Evolutionary conservation across 92 coral and sea anemone genomes (phyloP), one percentile per base, ranked within the genome.

Genomic region (Paramuricea clavata): DNA sequence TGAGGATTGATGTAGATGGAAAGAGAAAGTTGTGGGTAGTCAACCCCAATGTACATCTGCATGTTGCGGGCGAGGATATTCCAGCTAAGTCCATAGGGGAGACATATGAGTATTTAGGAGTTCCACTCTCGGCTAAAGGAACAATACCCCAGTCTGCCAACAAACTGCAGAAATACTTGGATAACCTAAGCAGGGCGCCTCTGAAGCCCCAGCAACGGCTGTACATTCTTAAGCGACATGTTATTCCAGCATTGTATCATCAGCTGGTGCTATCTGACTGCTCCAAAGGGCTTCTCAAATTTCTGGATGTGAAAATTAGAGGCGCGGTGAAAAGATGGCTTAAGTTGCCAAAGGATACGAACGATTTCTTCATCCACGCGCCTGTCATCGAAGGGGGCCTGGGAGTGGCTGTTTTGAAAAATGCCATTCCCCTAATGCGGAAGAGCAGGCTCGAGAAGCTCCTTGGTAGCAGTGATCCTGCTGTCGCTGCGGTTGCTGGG

Each of bases 11-110:
- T 15, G 41, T 85, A 0, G 88, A 85, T 74, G 83, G 83, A 0
- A 73, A 74, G 21, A 56, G 28, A 3, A 85, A 83, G 52, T 6
- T 31, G 12, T 85, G 88, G 83, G 74, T 72, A 25, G 83, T 85
- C 17, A 62, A 72, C 21, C 71, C 71, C 72, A 60, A 15, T 13
- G 36, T 1, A 27, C 69, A 28, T 57, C 43, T 85, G 43, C 43
- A 32, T 11, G 59, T 52, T 1, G 52, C 30, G 35, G 30, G 35
- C 9, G 2, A 33, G 65, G 12, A 47, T 43, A 62, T 85, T 0
- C 88, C 83, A 1, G 71, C 88, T 23, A 30, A n/a, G 0, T 8
- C 50, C 2, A 23, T 41, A 6, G 28, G 3, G 5, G 19, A 61
- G 44, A 74, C 13, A 11, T 85, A 59, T 32, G 60, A 5, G 4